Evolutionary conservation across 1,140 invertebrate species (phyloP).

Genomic region (Drosophila murphyi): DNA sequence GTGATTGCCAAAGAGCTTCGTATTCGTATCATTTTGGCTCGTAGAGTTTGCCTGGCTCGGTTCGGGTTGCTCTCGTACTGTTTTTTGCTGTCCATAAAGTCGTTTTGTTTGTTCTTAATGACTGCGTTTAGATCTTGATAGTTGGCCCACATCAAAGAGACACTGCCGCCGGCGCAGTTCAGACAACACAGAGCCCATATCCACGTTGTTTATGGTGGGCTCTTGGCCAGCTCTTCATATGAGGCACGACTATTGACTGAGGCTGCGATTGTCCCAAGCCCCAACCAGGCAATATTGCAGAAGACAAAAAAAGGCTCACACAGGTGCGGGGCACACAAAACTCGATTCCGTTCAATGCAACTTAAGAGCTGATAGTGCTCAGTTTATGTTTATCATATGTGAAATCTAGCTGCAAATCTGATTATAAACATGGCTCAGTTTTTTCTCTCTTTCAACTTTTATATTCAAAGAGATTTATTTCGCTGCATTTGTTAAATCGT

Average conservation of each 20-base stretch:
- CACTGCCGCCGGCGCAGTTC: slow-evolving; percentile 68
- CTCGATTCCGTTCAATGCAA: slow-evolving; percentile 10
- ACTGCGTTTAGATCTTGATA: slow-evolving; percentile 83
- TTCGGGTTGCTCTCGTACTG: slow-evolving; percentile 48
- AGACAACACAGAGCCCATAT: slow-evolving; percentile 43
- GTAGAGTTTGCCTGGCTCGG: slow-evolving; percentile 26
- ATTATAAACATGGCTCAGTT: slow-evolving; percentile 1
- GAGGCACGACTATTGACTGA: slow-evolving; percentile 44
- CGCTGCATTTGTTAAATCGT: not conserved
- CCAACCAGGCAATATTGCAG: slow-evolving; percentile 4
- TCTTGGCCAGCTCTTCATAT: slow-evolving; percentile 27
- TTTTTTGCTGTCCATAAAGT: slow-evolving; percentile 81
- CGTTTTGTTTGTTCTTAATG: slow-evolving; percentile 83
- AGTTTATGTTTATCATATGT: slow-evolving; percentile 27
- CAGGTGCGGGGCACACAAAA: slow-evolving; percentile 33
- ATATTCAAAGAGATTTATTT: not conserved
- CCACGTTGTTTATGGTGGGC: slow-evolving; percentile 61
- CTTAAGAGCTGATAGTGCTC: slow-evolving; percentile 7
- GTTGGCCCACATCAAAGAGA: slow-evolving; percentile 77
- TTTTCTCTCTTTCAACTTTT: not conserved
- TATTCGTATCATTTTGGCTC: slow-evolving; percentile 38
- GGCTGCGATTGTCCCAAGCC: slow-evolving; percentile 3
- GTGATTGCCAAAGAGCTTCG: slow-evolving; percentile 61
- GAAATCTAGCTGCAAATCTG: slow-evolving; percentile 19
- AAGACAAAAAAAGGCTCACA: slow-evolving; percentile 7